These are phyloP conservation scores for Agrochola litura DNA, from an alignment of 2,888 invertebrate species.

Conservation along the genomic window DNA sequence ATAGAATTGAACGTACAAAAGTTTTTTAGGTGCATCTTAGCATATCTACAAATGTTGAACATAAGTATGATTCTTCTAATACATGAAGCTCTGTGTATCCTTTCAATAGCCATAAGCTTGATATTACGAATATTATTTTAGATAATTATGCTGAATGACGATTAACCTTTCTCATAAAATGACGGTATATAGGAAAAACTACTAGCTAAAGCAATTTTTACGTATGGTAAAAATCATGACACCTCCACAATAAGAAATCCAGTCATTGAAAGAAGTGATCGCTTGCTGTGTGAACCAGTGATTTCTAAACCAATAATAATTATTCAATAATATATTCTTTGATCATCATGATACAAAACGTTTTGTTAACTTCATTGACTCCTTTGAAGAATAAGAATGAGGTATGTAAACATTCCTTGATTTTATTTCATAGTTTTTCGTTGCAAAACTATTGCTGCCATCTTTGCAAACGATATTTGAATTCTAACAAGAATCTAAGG, in stretches of 20 bases:
- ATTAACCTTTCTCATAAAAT: neutral
- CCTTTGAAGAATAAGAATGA: slow-evolving; percentile 76
- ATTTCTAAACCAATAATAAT: slow-evolving; percentile 16
- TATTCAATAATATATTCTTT: slow-evolving; percentile 18
- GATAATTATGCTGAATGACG: neutral
- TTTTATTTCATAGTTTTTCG: neutral
- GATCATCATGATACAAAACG: slow-evolving; percentile 77
- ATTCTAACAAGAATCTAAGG: neutral
- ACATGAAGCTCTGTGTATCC: too few species aligned
- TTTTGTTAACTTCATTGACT: slow-evolving; percentile 73
- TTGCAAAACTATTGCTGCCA: neutral
- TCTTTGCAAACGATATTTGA: neutral
- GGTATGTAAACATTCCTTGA: slow-evolving; percentile 67
- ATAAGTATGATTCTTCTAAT: neutral
- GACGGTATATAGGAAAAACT: slow-evolving; percentile 37
- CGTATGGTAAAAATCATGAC: neutral
- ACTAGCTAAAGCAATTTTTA: too few species aligned
- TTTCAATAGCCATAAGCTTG: neutral
- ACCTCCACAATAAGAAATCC: slow-evolving; percentile 10
- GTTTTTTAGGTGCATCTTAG: too few species aligned
- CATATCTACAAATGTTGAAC: neutral
- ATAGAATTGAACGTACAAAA: neutral
- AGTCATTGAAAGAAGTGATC: slow-evolving; percentile 34
- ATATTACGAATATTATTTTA: neutral
- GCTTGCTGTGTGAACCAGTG: slow-evolving; percentile 36